phyloP scores from a whole-genome alignment of 2,888 invertebrate genomes.

The Cinara cedri region DNA sequence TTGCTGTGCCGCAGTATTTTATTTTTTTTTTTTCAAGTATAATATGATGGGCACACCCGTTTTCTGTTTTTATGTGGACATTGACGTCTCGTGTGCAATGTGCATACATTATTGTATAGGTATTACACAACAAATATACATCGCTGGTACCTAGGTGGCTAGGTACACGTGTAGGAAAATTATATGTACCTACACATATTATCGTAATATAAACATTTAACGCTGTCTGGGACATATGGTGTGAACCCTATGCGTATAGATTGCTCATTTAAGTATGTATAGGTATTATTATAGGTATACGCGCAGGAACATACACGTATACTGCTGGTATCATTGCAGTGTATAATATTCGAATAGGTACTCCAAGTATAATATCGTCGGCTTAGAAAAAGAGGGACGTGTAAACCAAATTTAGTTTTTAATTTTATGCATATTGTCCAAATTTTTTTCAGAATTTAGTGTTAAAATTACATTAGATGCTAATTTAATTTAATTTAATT shows the following conservation, averaged over 20 bases:
- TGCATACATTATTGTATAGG: background rate
- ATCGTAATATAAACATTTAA: conserved; percentile 1
- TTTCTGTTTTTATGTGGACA: conserved; percentile 22
- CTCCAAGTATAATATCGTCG: no score
- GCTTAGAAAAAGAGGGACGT: no score
- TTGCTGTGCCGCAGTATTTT: conserved; percentile 8
- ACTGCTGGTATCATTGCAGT: no score
- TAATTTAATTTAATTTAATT: no score
- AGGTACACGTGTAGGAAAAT: background rate
- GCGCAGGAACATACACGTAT: no score
- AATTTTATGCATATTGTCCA: no score
- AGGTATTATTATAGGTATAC: background rate
- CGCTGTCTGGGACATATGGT: background rate
- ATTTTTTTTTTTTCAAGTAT: background rate
- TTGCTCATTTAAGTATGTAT: background rate
- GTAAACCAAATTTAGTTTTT: no score
- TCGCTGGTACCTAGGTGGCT: background rate
- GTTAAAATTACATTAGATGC: no score
- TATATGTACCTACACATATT: background rate
- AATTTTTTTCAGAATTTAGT: no score
- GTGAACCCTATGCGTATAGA: background rate
- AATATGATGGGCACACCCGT: conserved; percentile 20
- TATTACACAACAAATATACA: background rate
- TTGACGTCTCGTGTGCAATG: background rate
- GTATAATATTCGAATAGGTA: no score